Base-by-base conservation (phyloP, 2,888 invertebrate species). In the Busseola fusca region DNA sequence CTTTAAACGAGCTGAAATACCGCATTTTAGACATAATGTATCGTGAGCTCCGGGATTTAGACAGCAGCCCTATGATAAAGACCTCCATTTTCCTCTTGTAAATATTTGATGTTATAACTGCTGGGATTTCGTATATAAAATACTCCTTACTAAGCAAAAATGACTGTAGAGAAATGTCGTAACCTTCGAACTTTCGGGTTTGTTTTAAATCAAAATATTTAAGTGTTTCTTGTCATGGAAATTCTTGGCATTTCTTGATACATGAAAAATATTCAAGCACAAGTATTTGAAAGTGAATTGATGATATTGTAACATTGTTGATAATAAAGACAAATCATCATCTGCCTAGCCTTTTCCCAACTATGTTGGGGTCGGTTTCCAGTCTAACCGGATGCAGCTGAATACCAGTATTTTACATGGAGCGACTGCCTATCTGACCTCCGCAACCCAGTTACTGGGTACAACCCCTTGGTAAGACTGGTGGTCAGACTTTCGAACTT, bases 21-120 rank as follows among this genome's bases (percentile, higher is more conserved):
- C 62, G 57, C 59, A 66, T 57, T 57, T 67, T 42, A 76, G 48
- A 60, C 45, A 63, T 74, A 75, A 75, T 34, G n/a, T 34, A 34
- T n/a, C 12, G 34, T 34, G 34, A 64, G 66, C 50, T 30, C 66
- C 34, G 59, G 52, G 69, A 64, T 77, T 76, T 57, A 76, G 76
- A 14, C 34, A 10, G 58, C 72, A 82, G 54, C 74, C 68, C 80
- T 82, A 14, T 72, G 27, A 69, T 82, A 77, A 82, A 77, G 59
- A 75, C 64, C 52, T 12, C 68, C 74, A 72, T 77, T 84, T 75
- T 77, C 69, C 70, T 70, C 72, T 64, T 62, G 63, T 83, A 64
- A 72, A 83, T 83, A 79, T 83, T 79, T 76, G 72, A 83, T 83
- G 84, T 65, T 71, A 72, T 76, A 76, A 83, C 74, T 70, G 74